These are phyloP conservation scores for Rhingia rostrata DNA, from an alignment of 2,888 invertebrate genomes.

Conservation along the genomic window DNA sequence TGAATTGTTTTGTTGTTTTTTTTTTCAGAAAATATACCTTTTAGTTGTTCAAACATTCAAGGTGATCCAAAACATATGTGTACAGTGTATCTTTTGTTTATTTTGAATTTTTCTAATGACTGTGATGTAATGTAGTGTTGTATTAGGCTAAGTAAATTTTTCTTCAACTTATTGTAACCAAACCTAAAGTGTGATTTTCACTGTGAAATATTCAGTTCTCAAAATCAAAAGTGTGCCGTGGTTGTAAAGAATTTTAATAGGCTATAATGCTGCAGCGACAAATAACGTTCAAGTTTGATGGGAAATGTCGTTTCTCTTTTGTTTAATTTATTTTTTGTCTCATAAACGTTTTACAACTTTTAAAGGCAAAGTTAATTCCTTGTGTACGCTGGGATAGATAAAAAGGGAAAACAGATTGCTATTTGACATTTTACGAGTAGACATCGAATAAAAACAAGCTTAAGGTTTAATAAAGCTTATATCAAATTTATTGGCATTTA, in stretches of 20 bases:
- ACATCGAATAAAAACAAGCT: too few species aligned
- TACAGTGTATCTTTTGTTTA: constrained; percentile 1
- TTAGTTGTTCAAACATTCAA: constrained; percentile 15
- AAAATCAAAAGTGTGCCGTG: not conserved
- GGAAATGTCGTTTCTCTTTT: constrained; percentile 10
- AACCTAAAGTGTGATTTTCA: not conserved
- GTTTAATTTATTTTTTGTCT: not conserved
- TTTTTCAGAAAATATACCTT: not conserved
- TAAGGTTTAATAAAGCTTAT: too few species aligned
- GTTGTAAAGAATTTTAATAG: not conserved
- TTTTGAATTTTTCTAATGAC: not conserved
- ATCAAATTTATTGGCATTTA: too few species aligned
- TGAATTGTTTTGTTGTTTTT: not conserved
- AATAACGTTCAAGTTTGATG: not conserved
- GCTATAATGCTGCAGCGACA: not conserved
- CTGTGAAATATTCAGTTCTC: constrained; percentile 4
- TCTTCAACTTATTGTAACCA: not conserved
- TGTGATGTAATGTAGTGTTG: constrained; percentile 4
- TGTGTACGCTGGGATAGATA: too few species aligned
- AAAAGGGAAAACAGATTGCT: too few species aligned
- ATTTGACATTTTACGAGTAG: too few species aligned
- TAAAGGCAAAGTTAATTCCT: not conserved
- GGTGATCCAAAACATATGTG: not conserved
- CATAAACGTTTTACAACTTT: not conserved
- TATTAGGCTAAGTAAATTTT: not conserved